Percentiles rank a stretch among this genome's conserved stretches.
Conservation (phyloP, 2,888 invertebrate genomes). For the Lepidochrysops patricia region DNA sequence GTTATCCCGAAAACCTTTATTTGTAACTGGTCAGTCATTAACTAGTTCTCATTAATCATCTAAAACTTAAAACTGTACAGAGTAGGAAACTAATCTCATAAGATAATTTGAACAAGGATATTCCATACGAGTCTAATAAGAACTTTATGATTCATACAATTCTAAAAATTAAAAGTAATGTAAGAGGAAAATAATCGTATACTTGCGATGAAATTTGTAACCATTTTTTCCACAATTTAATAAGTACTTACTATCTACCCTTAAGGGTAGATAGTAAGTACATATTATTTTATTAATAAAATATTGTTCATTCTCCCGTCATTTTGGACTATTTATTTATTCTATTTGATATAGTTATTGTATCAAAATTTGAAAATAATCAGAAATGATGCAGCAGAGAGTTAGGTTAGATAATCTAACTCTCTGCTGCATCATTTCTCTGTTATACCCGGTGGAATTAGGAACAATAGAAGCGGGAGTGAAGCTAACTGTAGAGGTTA, state of each 20-base stretch:
- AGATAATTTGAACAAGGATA: constrained; percentile 17
- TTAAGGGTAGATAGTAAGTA: too few relatives aligned
- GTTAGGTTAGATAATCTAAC: constrained; percentile 15
- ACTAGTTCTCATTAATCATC: constrained; percentile 29
- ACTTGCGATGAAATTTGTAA: too few relatives aligned
- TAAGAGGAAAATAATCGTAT: too few relatives aligned
- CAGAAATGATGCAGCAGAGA: too few relatives aligned
- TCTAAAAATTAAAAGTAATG: too few relatives aligned
- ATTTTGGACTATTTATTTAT: too few relatives aligned
- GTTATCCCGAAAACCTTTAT: not conserved
- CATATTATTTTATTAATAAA: too few relatives aligned
- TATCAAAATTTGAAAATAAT: too few relatives aligned
- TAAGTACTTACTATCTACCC: too few relatives aligned
- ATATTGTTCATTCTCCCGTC: too few relatives aligned
- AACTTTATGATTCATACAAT: not conserved
- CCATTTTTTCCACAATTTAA: too few relatives aligned
- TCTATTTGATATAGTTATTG: too few relatives aligned
- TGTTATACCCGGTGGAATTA: constrained; percentile 19
- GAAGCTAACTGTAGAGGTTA: constrained; percentile 29
- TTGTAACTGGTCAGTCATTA: not conserved
- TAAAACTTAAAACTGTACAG: constrained; percentile 28
- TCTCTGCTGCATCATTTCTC: constrained; percentile 21
- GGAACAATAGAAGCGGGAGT: constrained; percentile 26
- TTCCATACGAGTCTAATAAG: not conserved
- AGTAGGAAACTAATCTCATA: constrained; percentile 19